Conservation (phyloP, 2,888 invertebrate genomes). For the Polietes domitor region DNA sequence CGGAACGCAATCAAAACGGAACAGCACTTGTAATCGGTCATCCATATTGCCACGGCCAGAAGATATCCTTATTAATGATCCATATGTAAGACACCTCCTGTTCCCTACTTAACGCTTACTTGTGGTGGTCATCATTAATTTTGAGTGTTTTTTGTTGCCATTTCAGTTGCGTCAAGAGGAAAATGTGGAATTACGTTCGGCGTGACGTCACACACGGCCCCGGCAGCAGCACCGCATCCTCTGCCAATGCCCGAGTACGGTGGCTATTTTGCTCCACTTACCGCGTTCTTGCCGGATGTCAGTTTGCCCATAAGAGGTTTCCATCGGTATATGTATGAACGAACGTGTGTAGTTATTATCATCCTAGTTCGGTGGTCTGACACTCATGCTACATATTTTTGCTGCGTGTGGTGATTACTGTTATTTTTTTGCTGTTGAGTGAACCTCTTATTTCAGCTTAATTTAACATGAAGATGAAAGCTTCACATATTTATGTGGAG, state of each 20-base stretch:
- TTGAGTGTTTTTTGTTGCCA: slow-evolving; percentile 7
- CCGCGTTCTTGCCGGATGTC: slow-evolving; percentile 94
- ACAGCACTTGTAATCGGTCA: slow-evolving; percentile 84
- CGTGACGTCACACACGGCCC: slow-evolving; percentile 74
- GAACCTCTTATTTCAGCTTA: slow-evolving; percentile 98
- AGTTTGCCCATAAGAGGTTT: slow-evolving; percentile 96
- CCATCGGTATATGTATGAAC: slow-evolving; percentile 91
- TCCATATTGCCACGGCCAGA: slow-evolving; percentile 82
- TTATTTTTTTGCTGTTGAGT: slow-evolving; percentile 94
- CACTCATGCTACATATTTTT: slow-evolving; percentile 78
- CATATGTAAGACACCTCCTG: slow-evolving; percentile 80
- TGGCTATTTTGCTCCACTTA: slow-evolving; percentile 98
- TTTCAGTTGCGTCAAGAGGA: slow-evolving; percentile 78
- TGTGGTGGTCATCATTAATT: too few species aligned
- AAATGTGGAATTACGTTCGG: slow-evolving; percentile 79
- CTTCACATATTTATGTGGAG: too few species aligned
- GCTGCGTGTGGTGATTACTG: slow-evolving; percentile 96
- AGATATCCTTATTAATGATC: slow-evolving; percentile 81
- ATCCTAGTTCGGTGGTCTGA: slow-evolving; percentile 5
- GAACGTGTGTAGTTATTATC: neutral
- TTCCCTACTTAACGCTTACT: neutral
- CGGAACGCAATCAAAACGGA: neutral
- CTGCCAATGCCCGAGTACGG: slow-evolving; percentile 99
- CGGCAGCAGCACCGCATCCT: slow-evolving; percentile 89
- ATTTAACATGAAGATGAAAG: slow-evolving; percentile 85